Evolutionary conservation across 2,113 vertebrate species (phyloP), one percentile per base, ranked within the genome.

Genomic region (Atherinomorus stipes): DNA sequence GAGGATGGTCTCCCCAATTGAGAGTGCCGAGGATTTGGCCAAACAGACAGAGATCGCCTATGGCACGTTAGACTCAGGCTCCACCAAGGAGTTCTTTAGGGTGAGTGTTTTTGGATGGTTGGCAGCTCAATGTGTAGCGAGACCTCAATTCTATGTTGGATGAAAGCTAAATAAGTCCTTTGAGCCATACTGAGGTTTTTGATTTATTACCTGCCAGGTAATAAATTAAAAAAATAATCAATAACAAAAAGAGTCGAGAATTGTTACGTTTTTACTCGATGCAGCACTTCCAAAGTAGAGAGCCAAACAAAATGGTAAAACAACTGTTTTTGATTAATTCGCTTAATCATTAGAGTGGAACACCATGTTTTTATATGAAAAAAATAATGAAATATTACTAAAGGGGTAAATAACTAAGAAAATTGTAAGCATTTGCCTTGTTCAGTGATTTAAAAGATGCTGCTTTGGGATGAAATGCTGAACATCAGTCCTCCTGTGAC

Each of bases 41-140:
- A 99, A 99, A 74, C 97, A 99, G 94, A 99, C 97, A 0, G 97
- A 99, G 93, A 99, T 99, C 65, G 97, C 97, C 73, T 99, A 99
- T 70, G 97, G 97, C 67, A 99, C 97, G 31, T 89, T 99, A 93
- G 97, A 99, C 93, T 98, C 97, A 21, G 97, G 97, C 79, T 99
- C 97, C 85, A 99, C 97, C 73, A 99, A 99, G 95, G 97, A 99
- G 93, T 99, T 99, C 93, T 99, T 99, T 90, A 95, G 97, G 95
- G 95, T 97, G 93, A 96, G 96, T 86, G 61, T 64, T 52, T n/a
- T 62, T 21, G 8, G 0, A 60, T 49, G 57, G 34, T 54, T 53
- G 61, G 61, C 57, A 4, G 40, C 42, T 25, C 58, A 28, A 22
- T 45, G 53, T 10, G 25, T 42, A 64, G 52, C 23, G 0, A 7